Conservation (phyloP, 2,113 vertebrate species). For the Erpornis zantholeuca region DNA sequence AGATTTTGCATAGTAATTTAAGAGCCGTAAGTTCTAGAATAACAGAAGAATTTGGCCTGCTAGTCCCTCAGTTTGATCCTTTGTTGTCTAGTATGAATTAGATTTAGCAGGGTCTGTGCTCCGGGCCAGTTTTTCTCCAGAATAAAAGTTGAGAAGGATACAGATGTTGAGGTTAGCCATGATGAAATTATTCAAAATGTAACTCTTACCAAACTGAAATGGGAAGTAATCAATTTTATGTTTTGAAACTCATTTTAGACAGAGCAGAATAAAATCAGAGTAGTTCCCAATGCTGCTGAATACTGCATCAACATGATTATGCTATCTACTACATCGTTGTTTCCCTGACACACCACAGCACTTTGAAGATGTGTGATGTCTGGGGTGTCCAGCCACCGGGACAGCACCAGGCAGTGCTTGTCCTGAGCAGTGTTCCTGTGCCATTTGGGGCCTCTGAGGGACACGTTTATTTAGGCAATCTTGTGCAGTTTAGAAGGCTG, state of each 20-base stretch:
- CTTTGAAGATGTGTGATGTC: not conserved
- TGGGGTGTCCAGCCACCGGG: not conserved
- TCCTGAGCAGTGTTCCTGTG: not conserved
- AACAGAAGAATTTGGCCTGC: not conserved
- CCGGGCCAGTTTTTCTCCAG: not conserved
- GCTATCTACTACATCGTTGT: accelerated
- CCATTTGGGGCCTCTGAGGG: not conserved
- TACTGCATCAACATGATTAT: not conserved
- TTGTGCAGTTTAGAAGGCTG: not conserved
- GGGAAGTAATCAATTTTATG: not conserved
- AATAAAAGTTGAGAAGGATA: not conserved
- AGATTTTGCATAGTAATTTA: not conserved
- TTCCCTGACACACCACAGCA: not conserved
- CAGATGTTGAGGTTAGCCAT: not conserved
- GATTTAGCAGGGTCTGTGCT: not conserved
- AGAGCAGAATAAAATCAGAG: not conserved
- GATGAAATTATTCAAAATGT: not conserved
- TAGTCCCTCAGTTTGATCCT: not conserved
- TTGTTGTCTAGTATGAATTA: not conserved
- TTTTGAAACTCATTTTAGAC: not conserved
- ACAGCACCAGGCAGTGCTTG: not conserved
- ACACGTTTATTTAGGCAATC: not conserved
- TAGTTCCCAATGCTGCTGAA: not conserved
- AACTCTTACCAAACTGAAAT: not conserved
- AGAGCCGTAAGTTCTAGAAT: not conserved